Evolutionary conservation across 2,113 vertebrate genomes (phyloP), one percentile per base, ranked within the genome.

Genomic region (Philantomba maxwellii): DNA sequence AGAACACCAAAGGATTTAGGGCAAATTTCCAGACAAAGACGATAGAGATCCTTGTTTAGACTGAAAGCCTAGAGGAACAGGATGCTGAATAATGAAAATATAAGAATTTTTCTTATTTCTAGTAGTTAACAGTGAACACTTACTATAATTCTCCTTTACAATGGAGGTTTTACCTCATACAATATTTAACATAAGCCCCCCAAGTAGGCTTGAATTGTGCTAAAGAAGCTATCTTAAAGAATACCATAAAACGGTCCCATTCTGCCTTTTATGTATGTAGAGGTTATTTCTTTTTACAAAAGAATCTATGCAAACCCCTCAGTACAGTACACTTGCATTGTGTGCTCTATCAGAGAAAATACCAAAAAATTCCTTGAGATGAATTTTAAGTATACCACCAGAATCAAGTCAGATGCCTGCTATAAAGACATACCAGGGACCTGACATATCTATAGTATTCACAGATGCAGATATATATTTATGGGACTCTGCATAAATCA

Each of bases 391-490:
- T 49, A 39, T 33, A 47, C 36, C 39, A 25, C 11, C 25, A 45
- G 51, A 75, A 8, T 81, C 66, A 94, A 66, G 36, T 10, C 43
- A 88, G 57, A 53, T n/a, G 77, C 25, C 39, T 8, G 2, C 78
- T 57, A 36, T 36, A 84, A 87, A 91, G 75, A 96, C 70, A 89
- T n/a, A 82, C 17, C 58, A 28, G 87, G 57, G 53, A 84, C 47
- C 23, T 58, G 78, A 93, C 57, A 28, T 62, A 47, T 39, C 55
- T 45, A 43, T 11, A 30, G 73, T 60, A 16, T 58, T 92, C 58
- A 88, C 92, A 94, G 90, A 88, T 80, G 66, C 30, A 78, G 80
- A 84, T 30, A 49, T 82, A 13, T 84, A 55, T 93, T 62, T 95
- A 66, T 58, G 81, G 39, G 45, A 28, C 33, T 73, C 70, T 95